Evolutionary conservation across 2,113 vertebrate species (phyloP).

Genomic region (Egretta garzetta): DNA sequence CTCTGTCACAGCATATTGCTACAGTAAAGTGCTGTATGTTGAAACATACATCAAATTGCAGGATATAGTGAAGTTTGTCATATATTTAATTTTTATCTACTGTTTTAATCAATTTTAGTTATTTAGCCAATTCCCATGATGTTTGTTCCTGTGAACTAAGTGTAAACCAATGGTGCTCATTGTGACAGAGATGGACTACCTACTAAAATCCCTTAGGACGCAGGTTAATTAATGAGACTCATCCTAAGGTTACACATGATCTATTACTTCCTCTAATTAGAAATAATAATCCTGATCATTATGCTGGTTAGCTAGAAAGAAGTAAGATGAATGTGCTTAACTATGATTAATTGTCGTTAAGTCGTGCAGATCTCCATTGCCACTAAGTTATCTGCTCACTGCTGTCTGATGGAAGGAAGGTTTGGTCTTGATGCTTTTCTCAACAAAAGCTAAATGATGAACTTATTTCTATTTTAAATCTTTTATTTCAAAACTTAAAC

Average conservation of each 20-base stretch:
- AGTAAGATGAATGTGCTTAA: constrained; percentile 93
- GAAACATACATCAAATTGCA: constrained; percentile 46
- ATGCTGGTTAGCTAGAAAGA: constrained; percentile 94
- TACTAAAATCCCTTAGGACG: constrained; percentile 87
- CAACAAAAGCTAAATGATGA: constrained; percentile 4
- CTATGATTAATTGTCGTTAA: constrained; percentile 90
- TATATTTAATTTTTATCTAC: constrained; percentile 64
- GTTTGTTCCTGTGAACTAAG: constrained; percentile 72
- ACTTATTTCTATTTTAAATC: background rate
- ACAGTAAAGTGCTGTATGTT: background rate
- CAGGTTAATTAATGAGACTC: constrained; percentile 96
- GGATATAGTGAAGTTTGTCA: constrained; percentile 30
- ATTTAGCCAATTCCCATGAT: constrained; percentile 73
- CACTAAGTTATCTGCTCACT: constrained; percentile 74
- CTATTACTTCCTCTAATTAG: constrained; percentile 99
- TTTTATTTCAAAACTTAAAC: background rate
- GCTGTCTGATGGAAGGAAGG: constrained; percentile 66
- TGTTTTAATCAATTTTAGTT: constrained; percentile 72
- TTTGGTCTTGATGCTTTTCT: constrained; percentile 51
- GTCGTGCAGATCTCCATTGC: constrained; percentile 73
- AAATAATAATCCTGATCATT: constrained; percentile 99
- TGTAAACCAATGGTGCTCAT: constrained; percentile 76
- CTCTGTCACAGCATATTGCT: background rate
- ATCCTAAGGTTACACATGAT: constrained; percentile 95
- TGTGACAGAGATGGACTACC: constrained; percentile 94